Percentiles rank a stretch among this genome's conserved stretches.
Conservation (phyloP, 2,113 vertebrate genomes). For the Phylloscopus trochiloides region DNA sequence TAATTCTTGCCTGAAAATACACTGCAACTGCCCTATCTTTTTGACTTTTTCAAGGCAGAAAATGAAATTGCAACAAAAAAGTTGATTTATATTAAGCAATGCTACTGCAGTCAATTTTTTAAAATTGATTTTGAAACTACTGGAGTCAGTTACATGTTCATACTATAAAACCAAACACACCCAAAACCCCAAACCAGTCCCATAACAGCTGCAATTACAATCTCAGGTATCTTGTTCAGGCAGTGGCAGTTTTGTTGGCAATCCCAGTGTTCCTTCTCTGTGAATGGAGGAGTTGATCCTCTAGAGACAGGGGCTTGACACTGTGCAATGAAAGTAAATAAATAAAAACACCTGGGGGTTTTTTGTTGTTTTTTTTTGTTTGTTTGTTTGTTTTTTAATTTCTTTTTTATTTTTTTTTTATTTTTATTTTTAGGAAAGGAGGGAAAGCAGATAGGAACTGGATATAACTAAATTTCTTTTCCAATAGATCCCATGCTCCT, state of each 20-base stretch:
- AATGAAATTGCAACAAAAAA: background rate
- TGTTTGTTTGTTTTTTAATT: too few relatives aligned
- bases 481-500: background rate
- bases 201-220: background rate
- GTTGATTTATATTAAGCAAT: background rate
- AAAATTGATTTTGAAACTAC: conserved; percentile 4
- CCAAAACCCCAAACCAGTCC: background rate
- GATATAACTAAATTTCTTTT: background rate
- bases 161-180: background rate
- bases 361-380: background rate
- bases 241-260: background rate
- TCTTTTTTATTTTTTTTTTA: background rate
- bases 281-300: background rate
- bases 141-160: background rate
- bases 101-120: background rate
- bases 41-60: background rate
- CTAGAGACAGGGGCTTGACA: background rate
- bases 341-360: background rate
- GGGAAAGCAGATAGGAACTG: background rate
- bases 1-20: background rate
- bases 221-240: background rate
- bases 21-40: background rate
- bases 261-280: background rate
- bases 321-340: background rate
- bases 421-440: background rate